Evolutionary conservation across 2,888 invertebrate genomes (phyloP).

Genomic region (Eulithis testata): DNA sequence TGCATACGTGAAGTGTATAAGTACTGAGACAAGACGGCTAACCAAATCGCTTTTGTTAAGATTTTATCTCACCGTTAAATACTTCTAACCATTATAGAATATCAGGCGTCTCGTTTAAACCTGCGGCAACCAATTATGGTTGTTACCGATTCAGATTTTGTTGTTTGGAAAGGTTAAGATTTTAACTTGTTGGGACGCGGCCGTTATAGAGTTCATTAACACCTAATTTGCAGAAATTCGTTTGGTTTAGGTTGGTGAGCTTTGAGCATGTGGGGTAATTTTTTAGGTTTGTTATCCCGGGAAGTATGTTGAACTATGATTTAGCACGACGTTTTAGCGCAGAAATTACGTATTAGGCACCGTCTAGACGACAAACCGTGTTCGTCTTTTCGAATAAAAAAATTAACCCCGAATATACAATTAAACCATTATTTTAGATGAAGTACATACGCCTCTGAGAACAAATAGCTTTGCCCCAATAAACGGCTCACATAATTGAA

Average conservation of each 20-base stretch:
- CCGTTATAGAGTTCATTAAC: conserved; percentile 27
- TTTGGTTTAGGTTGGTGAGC: no score
- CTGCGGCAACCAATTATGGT: conserved; percentile 73
- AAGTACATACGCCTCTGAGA: conserved; percentile 47
- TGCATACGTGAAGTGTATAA: conserved; percentile 76
- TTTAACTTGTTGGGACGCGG: conserved; percentile 22
- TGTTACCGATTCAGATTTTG: conserved; percentile 67
- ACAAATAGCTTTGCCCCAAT: conserved; percentile 70
- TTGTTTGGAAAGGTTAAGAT: conserved; percentile 55
- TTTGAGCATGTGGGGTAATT: conserved; percentile 14
- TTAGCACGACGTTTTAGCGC: no score
- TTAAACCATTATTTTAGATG: conserved; percentile 36
- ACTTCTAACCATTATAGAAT: conserved; percentile 81
- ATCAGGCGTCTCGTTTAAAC: conserved; percentile 74
- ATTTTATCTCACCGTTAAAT: conserved; percentile 83
- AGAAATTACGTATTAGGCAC: no score
- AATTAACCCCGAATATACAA: conserved; percentile 7
- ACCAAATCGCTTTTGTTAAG: conserved; percentile 84
- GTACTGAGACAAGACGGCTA: conserved; percentile 82
- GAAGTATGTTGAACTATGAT: neutral
- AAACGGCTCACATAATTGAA: conserved; percentile 75
- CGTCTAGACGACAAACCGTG: no score
- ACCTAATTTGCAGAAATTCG: conserved; percentile 23
- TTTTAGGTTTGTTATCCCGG: neutral
- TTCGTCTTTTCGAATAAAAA: no score